These are phyloP conservation scores for Crotalus horridus DNA, from an alignment of 2,113 vertebrate species.

Conservation along the genomic window DNA sequence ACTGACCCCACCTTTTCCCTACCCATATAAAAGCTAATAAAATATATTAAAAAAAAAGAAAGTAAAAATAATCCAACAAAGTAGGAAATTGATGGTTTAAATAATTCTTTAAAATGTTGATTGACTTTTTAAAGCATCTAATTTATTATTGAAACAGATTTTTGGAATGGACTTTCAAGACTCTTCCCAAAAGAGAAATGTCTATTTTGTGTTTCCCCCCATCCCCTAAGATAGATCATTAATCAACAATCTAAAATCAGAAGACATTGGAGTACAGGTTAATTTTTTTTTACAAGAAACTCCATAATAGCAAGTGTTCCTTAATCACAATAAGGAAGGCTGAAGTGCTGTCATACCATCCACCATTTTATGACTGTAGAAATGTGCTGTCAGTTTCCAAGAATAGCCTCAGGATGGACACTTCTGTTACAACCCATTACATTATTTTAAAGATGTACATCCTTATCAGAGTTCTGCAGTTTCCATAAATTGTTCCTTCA, in stretches of 20 bases:
- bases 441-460: constrained; percentile 32
- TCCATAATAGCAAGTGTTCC: not conserved
- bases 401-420: constrained; percentile 29
- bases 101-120: not conserved
- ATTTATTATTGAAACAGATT: not conserved
- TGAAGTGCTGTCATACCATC: constrained; percentile 27
- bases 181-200: not conserved
- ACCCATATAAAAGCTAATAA: too few species aligned
- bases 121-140: not conserved
- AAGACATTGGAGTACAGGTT: not conserved
- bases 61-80: not conserved
- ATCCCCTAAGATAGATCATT: not conserved
- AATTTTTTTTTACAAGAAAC: constrained; percentile 17
- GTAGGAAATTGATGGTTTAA: not conserved
- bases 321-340: constrained; percentile 27
- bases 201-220: not conserved
- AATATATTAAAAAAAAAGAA: not conserved
- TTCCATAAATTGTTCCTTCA: constrained; percentile 34
- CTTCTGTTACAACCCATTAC: constrained; percentile 47
- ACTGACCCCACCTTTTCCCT: too few species aligned
- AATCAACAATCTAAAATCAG: too few species aligned
- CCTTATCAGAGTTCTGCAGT: constrained; percentile 34
- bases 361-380: constrained; percentile 11
- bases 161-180: not conserved
- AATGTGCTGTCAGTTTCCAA: constrained; percentile 24